Evolutionary conservation across 2,888 invertebrate genomes (phyloP).

Genomic region (Horisme vitalbata): DNA sequence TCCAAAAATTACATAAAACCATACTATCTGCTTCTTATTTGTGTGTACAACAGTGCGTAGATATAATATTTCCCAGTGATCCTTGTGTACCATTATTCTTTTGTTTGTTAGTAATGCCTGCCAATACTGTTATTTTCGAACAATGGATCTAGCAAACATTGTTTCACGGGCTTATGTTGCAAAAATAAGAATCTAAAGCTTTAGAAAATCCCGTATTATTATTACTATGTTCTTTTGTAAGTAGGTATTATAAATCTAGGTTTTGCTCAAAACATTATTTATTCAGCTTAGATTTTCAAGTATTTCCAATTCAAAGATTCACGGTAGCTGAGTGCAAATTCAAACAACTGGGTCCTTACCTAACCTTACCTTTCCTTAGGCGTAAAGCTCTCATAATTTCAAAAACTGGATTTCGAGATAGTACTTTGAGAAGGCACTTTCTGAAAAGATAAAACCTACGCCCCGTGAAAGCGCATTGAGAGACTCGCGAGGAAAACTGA

Average conservation of each 20-base stretch:
- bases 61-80: constrained; percentile 29
- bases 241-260: no score
- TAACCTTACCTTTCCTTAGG: no score
- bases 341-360: no score
- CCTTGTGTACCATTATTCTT: constrained; percentile 43
- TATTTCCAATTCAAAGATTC: no score
- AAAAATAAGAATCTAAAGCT: constrained; percentile 19
- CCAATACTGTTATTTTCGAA: constrained; percentile 38
- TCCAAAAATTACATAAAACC: background rate
- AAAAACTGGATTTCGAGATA: constrained; percentile 31
- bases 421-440: constrained; percentile 36
- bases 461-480: constrained; percentile 36
- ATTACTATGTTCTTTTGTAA: background rate
- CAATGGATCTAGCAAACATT: constrained; percentile 51
- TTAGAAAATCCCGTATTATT: background rate
- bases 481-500: constrained; percentile 42
- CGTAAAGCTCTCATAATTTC: constrained; percentile 22
- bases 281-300: no score
- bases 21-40: background rate
- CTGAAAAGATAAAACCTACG: constrained; percentile 43
- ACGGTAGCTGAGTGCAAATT: no score
- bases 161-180: constrained; percentile 34
- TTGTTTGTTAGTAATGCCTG: constrained; percentile 35
- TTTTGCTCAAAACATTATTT: background rate
- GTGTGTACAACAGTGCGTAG: constrained; percentile 4